Evolutionary conservation across 2,113 vertebrate species (phyloP), one percentile per base, ranked within the genome.

Genomic region (Myiagra hebetior): DNA sequence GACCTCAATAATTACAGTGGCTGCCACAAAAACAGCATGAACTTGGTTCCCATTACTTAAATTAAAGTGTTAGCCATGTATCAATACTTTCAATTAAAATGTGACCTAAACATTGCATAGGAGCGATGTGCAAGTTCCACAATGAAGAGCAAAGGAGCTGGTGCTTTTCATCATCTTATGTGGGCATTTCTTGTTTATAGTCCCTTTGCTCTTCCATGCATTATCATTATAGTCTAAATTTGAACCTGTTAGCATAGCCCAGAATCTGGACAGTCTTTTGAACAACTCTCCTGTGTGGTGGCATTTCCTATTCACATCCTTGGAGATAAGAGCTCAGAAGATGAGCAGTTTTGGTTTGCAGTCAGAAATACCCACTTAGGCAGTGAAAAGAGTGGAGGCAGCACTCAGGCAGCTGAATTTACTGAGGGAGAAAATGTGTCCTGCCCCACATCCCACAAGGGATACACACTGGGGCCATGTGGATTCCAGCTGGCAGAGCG

Each of bases 11-110:
- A 79, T 86, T 90, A 70, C 55, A 55, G 68, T 37, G 50, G 23
- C 62, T 1, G 1, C 56, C 35, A 23, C 50, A 70, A 85, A 87
- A 87, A 64, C 94, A 91, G 80, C 80, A 5, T 57, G 91, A 91
- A 68, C 73, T 88, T 0, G 0, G 69, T 78, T 97, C 59, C 68
- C 37, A 35, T 95, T 93, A 52, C 87, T 78, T 46, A 50, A 76
- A 68, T 76, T 62, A 16, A 92, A 76, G n/a, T 6, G 46, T 85
- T 94, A 81, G 64, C 59, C 17, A 31, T 41, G 59, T 62, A 28
- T 89, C 37, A 42, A 2, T 59, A 89, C 24, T 10, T 62, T 85
- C 81, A 95, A 94, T 97, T 96, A 96, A 95, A 88, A 74, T 27
- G 53, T 81, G 62, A 96, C 79, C 85, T 52, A 35, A 65, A 55